Evolutionary conservation across 2,888 invertebrate genomes (phyloP), one percentile per base, ranked within the genome.

Genomic region (Drosophila quinaria): DNA sequence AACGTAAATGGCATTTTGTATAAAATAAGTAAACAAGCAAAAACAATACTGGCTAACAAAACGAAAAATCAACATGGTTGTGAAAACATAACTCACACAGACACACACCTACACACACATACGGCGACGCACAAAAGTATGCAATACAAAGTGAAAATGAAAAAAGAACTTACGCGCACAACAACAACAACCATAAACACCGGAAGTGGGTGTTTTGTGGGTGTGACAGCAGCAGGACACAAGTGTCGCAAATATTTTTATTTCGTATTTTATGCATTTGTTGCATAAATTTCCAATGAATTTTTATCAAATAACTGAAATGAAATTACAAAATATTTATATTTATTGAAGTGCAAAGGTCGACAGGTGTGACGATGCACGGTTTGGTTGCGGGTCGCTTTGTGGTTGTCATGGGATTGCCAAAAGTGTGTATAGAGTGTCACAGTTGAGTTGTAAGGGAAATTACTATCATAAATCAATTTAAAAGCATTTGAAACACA

Each of bases 31-130:
- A 74, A 82, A 41, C 49, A 70, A 63, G 64, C 29, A 8, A 8
- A 56, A 56, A 50, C 61, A 47, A 62, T 39, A 70, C 68, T 64
- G 60, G 62, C 58, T 72, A 78, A 72, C 65, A 74, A 84, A 79
- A 75, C 61, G 60, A 61, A 60, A 74, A 74, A 74, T 81, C 77
- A 79, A 79, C 77, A 78, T 79, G 84, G 84, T 84, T 84, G 84
- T 84, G 84, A 84, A 79, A 49, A 59, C 66, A 67, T 41, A 66
- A 31, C 47, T 49, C 59, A 42, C 42, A 50, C 52, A 52, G 4
- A 44, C 10, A 59, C 56, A 50, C 44, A 58, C n/a, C 19, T 29
- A 51, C n/a, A 56, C 15, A 51, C 50, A 60, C 47, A 55, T 11
- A 42, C 19, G 4, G 39, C 39, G 59, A 39, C 71, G 58, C 77